These are phyloP conservation scores for Chunga burmeisteri DNA, from an alignment of 2,113 vertebrate genomes.

Conservation along the genomic window DNA sequence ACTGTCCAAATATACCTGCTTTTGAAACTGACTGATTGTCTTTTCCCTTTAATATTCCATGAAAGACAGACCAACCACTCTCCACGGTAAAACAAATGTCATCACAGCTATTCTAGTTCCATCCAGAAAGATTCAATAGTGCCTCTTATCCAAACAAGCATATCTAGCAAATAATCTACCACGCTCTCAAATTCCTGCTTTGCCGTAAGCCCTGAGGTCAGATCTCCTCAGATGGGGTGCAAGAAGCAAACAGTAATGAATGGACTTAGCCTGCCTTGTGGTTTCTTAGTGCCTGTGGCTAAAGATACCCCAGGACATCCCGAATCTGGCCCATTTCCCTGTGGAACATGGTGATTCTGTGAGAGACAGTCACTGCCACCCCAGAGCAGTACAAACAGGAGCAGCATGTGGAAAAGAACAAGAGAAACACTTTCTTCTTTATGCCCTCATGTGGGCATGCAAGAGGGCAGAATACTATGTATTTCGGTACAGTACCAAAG, in stretches of 20 bases:
- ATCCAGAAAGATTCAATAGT: not conserved
- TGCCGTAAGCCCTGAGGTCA: not conserved
- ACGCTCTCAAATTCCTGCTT: not conserved
- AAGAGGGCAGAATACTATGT: not conserved
- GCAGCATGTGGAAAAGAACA: not conserved
- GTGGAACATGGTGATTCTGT: not conserved
- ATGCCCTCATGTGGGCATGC: not conserved
- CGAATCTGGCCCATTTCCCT: not conserved
- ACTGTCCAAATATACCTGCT: not conserved
- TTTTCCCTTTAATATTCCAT: not conserved
- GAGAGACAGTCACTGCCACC: not conserved
- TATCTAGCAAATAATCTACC: not conserved
- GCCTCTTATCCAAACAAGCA: not conserved
- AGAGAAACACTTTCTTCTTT: not conserved
- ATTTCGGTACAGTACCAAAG: not conserved
- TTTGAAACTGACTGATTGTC: not conserved
- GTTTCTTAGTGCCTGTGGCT: not conserved
- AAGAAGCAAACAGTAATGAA: not conserved
- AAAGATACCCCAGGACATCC: not conserved
- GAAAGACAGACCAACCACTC: not conserved
- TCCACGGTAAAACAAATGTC: not conserved
- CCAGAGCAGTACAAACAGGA: not conserved
- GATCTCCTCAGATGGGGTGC: not conserved
- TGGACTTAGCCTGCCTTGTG: not conserved
- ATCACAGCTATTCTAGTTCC: not conserved